Percentiles rank a stretch among this genome's conserved stretches.
Conservation (phyloP, 2,113 vertebrate genomes). For the Pholis gunnellus region DNA sequence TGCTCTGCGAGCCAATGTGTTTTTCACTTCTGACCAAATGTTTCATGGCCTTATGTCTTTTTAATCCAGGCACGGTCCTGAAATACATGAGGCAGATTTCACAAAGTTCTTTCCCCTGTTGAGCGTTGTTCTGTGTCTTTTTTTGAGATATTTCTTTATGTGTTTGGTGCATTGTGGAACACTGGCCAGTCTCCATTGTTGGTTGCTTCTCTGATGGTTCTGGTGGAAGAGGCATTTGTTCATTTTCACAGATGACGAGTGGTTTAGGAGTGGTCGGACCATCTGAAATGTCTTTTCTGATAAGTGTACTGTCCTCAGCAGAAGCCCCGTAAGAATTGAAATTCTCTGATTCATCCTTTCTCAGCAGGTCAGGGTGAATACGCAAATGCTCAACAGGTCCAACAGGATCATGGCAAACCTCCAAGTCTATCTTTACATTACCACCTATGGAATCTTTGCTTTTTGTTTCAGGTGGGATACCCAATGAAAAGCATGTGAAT, state of each 20-base stretch:
- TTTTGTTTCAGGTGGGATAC: conserved; percentile 48
- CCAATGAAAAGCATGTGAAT: conserved; percentile 48
- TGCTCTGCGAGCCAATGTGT: conserved; percentile 54
- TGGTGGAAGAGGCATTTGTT: conserved; percentile 53
- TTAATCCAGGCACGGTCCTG: conserved; percentile 91
- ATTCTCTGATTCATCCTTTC: conserved; percentile 61
- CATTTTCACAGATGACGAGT: conserved; percentile 64
- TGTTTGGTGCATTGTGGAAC: conserved; percentile 50
- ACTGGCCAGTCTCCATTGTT: conserved; percentile 57
- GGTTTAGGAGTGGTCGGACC: conserved; percentile 65
- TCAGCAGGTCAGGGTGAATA: conserved; percentile 60
- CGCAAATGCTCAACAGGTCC: conserved; percentile 66
- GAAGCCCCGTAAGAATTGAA: conserved; percentile 38
- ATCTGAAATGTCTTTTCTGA: conserved; percentile 64
- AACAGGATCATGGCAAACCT: conserved; percentile 54
- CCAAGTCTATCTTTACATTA: conserved; percentile 54
- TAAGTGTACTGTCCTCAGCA: conserved; percentile 45
- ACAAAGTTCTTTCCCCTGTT: conserved; percentile 84
- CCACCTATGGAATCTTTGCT: conserved; percentile 39
- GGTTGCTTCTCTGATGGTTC: conserved; percentile 51
- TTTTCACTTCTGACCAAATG: conserved; percentile 83
- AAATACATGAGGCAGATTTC: conserved; percentile 92
- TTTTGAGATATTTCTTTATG: conserved; percentile 69
- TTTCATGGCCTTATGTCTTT: conserved; percentile 94
- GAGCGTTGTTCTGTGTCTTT: conserved; percentile 67